Conservation (phyloP, 2,113 vertebrate genomes). For the Paramormyrops kingsleyae region DNA sequence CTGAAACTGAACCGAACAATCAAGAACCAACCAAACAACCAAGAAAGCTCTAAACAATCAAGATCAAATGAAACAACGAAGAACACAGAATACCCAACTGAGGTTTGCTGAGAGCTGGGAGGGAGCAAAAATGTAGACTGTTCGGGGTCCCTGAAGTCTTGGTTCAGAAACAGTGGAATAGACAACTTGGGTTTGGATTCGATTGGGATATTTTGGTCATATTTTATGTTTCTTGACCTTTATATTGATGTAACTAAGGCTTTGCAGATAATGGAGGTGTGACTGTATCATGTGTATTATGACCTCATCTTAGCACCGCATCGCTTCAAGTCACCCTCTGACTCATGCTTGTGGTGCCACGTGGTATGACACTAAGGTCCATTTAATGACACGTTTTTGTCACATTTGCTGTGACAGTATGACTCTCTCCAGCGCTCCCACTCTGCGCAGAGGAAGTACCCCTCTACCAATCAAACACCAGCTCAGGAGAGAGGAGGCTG, state of each 20-base stretch:
- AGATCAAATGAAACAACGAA: background rate
- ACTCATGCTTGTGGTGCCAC: background rate
- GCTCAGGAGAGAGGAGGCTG: slow-evolving; percentile 62
- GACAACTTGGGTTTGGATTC: background rate
- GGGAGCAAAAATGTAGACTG: background rate
- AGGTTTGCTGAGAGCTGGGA: background rate
- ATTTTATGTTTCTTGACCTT: background rate
- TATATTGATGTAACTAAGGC: background rate
- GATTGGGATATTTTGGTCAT: background rate
- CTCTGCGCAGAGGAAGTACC: slow-evolving; percentile 64
- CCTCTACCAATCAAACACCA: slow-evolving; percentile 67
- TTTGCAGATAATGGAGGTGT: background rate
- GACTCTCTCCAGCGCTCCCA: slow-evolving; percentile 61
- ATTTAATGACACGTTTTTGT: slow-evolving; percentile 1
- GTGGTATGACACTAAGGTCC: background rate
- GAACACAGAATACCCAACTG: background rate
- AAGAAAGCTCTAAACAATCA: background rate
- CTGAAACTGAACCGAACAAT: background rate
- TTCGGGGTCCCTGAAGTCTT: background rate
- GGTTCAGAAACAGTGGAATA: background rate
- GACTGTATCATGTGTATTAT: background rate
- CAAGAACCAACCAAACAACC: background rate
- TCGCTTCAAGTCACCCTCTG: background rate
- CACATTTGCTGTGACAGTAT: slow-evolving; percentile 55
- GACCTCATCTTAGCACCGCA: background rate